Evolutionary conservation across 2,797 vertebrate genomes (phyloP).

Genomic region (Apodemus agrarius): DNA sequence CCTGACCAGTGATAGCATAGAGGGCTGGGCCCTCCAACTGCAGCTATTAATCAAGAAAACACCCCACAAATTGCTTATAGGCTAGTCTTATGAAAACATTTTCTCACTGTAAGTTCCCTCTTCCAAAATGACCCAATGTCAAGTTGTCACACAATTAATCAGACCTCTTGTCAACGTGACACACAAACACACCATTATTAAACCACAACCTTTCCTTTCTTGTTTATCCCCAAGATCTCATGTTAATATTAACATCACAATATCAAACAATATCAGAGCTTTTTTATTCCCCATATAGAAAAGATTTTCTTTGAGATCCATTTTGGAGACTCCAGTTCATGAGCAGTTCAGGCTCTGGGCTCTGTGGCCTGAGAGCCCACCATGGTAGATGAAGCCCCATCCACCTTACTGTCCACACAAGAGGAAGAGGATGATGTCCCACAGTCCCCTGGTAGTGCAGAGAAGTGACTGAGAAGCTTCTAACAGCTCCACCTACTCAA

Average conservation of each 20-base stretch:
- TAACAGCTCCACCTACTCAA: not conserved
- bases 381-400: not conserved
- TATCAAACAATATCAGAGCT: not conserved
- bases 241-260: not conserved
- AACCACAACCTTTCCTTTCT: not conserved
- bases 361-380: not conserved
- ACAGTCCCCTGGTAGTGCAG: not conserved
- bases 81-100: not conserved
- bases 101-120: not conserved
- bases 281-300: not conserved
- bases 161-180: not conserved
- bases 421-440: not conserved
- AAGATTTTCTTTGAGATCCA: not conserved
- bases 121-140: not conserved
- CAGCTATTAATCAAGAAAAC: not conserved
- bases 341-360: not conserved
- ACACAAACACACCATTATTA: not conserved
- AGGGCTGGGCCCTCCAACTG: no score
- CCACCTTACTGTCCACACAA: fast-evolving
- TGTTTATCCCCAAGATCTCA: not conserved
- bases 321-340: not conserved
- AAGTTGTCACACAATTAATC: not conserved
- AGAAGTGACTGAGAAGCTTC: not conserved
- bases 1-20: not conserved
- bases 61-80: not conserved